Evolutionary conservation across 2,797 vertebrate species (phyloP).

Genomic region (Neosilurus mollespiculum): DNA sequence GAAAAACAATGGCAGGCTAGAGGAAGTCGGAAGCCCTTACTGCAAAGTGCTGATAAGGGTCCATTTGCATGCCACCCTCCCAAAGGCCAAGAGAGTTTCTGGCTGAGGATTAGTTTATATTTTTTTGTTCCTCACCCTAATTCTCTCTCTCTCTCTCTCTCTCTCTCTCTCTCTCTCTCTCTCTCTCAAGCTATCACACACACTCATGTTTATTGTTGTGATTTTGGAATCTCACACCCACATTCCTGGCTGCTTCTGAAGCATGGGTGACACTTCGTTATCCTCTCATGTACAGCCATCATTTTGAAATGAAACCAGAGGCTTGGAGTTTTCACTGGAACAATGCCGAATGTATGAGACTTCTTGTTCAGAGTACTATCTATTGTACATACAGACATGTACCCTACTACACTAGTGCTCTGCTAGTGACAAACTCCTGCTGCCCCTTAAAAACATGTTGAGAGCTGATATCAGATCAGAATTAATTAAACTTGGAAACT

Average conservation of each 20-base stretch:
- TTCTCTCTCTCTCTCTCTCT: neutral
- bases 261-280: constrained; percentile 23
- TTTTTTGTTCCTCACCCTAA: constrained; percentile 19
- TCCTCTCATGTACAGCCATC: constrained; percentile 17
- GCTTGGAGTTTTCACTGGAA: constrained; percentile 9
- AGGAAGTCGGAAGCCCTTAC: constrained; percentile 60
- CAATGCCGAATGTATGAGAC: constrained; percentile 19
- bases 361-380: neutral
- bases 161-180: constrained; percentile 1
- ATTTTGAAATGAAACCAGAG: constrained; percentile 25
- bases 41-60: constrained; percentile 67
- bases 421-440: neutral
- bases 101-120: constrained; percentile 46
- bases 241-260: constrained; percentile 26
- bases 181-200: constrained; percentile 18
- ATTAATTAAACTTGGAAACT: constrained; percentile 58
- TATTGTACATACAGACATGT: neutral
- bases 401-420: constrained; percentile 3
- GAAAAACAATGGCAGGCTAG: constrained; percentile 58
- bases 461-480: constrained; percentile 47
- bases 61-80: constrained; percentile 54
- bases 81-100: constrained; percentile 53
- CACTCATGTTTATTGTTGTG: constrained; percentile 41
- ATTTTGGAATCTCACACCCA: constrained; percentile 16
- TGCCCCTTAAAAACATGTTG: constrained; percentile 20